These are phyloP conservation scores for Tetramorium parvispinum DNA, from an alignment of 1,140 invertebrate genomes.

Conservation along the genomic window DNA sequence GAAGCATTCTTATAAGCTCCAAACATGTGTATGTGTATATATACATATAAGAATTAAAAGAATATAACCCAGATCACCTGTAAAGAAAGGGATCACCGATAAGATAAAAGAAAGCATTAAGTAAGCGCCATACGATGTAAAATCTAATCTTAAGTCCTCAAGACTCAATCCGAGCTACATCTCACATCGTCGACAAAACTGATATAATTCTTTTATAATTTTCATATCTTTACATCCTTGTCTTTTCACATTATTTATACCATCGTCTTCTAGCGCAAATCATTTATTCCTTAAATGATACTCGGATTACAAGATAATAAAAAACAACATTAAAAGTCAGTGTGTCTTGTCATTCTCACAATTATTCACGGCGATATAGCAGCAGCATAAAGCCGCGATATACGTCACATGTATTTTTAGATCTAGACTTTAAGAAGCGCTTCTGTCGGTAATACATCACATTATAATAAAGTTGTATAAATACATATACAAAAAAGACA, in stretches of 20 bases:
- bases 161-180: background rate
- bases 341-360: background rate
- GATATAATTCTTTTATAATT: conserved; percentile 15
- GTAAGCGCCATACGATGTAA: conserved; percentile 2
- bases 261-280: conserved; percentile 7
- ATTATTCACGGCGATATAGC: background rate
- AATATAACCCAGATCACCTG: background rate
- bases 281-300: background rate
- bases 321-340: background rate
- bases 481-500: conserved; percentile 41
- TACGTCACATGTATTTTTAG: conserved; percentile 24
- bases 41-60: background rate
- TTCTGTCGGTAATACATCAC: background rate
- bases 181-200: background rate
- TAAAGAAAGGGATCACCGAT: background rate
- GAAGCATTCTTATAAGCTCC: background rate
- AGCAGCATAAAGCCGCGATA: background rate
- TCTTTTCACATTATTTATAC: conserved; percentile 14
- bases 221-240: background rate
- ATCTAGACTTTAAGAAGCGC: conserved; percentile 30
- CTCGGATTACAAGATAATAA: background rate
- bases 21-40: background rate
- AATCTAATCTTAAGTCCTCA: conserved; percentile 14
- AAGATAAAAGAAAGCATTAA: conserved; percentile 43
- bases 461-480: conserved; percentile 55